Base-by-base conservation (phyloP, 2,113 vertebrate species). In the Psophia crepitans region DNA sequence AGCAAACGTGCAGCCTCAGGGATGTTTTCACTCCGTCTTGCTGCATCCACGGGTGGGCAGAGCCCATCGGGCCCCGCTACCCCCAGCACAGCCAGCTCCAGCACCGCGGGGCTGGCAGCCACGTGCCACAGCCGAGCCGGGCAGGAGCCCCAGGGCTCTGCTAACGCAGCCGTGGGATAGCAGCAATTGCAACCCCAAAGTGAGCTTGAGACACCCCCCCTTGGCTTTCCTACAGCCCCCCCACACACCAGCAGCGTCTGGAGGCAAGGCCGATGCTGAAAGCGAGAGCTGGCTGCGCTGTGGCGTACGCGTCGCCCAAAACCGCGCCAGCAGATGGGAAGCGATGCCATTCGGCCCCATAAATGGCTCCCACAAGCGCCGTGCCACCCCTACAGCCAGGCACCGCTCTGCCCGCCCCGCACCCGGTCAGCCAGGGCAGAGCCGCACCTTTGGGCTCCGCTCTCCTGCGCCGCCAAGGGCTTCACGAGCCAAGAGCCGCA, bases 191-290 rank as follows among this genome's bases (percentile, higher is more conserved):
- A n/a, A 5, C 65, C 43, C 9, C n/a, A 4, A 57, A 3, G 4
- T 2, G 4, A 35, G 75, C n/a, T 87, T 5, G 0, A 61, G 63
- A 35, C 12, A 14, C 48, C 48, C 21, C 37, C 12, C 7, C 33
- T 8, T 26, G 1, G 57, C 51, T 7, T 11, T 30, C 73, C 53
- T 15, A 48, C 48, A 81, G 95, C 73, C 37, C 28, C 28, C 86
- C 28, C 3, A 0, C n/a, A 8, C 1, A 0, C 6, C 27, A 1
- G 69, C 7, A 0, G 51, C 8, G 41, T 20, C 30, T 1, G 13
- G 14, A 39, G n/a, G 14, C 1, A 2, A 53, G 33, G 66, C 23
- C 5, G 2, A 39, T 2, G 48, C 61, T 41, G 39, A 39, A 37
- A 51, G 41, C 5, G 1, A 10, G 35, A 18, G 3, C 33, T 1